Evolutionary conservation across 2,113 vertebrate species (phyloP).

Genomic region (Muscicapa adusta): DNA sequence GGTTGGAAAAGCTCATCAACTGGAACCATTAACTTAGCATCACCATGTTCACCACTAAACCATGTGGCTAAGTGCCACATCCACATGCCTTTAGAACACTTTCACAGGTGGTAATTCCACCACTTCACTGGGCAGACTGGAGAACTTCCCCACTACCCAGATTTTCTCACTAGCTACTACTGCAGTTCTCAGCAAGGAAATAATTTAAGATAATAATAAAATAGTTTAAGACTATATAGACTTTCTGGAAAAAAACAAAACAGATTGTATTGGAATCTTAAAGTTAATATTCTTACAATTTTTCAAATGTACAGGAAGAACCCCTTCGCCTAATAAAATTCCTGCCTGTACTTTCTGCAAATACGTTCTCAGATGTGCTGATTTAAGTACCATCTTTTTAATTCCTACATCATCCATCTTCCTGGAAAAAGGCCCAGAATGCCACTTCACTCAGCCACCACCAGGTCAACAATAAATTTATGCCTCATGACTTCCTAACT

Average conservation of each 20-base stretch:
- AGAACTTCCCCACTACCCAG: background rate
- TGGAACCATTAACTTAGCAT: background rate
- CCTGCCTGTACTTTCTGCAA: background rate
- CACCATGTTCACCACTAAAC: background rate
- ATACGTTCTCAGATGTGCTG: background rate
- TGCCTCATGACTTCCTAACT: background rate
- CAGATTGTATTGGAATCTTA: background rate
- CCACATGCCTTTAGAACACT: background rate
- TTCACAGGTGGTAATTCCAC: background rate
- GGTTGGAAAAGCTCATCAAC: background rate
- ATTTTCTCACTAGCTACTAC: background rate
- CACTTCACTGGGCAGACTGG: background rate
- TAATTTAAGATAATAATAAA: background rate
- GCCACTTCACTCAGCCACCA: background rate
- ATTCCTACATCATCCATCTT: background rate
- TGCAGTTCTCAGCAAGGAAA: background rate
- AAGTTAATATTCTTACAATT: background rate
- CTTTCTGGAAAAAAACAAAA: background rate
- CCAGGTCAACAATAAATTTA: background rate
- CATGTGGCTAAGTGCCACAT: background rate
- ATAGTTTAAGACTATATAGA: background rate
- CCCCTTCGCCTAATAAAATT: background rate
- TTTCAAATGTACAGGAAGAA: background rate
- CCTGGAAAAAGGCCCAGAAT: background rate
- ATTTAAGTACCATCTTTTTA: background rate